Evolutionary conservation across 2,113 vertebrate species (phyloP).

Genomic region (Lamprotornis superbus): DNA sequence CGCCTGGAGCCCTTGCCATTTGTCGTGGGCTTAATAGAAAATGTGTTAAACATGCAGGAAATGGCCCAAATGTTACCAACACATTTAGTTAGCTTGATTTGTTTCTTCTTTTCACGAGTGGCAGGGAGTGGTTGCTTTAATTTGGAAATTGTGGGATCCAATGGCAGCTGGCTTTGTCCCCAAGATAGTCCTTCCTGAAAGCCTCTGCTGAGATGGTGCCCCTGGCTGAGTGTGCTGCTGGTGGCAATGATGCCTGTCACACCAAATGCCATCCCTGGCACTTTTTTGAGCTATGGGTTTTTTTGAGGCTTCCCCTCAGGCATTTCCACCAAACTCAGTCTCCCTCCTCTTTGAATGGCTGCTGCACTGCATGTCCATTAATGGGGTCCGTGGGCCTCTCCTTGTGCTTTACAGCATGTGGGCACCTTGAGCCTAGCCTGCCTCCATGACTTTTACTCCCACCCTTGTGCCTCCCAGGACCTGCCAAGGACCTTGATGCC

Average conservation of each 20-base stretch:
- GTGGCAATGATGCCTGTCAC: not conserved
- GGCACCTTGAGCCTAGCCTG: not conserved
- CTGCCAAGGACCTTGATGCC: not conserved
- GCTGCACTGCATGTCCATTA: not conserved
- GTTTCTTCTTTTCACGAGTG: not conserved
- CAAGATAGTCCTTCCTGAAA: not conserved
- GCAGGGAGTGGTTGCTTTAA: not conserved
- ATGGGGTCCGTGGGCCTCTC: not conserved
- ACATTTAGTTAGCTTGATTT: constrained; percentile 36
- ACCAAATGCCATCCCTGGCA: not conserved
- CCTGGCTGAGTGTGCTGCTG: not conserved
- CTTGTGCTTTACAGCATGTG: not conserved
- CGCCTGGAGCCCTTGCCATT: constrained; percentile 40
- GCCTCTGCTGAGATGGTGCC: not conserved
- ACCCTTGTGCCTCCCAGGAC: not conserved
- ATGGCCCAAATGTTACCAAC: constrained; percentile 49
- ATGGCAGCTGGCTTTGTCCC: not conserved
- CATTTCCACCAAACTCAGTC: not conserved
- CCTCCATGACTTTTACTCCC: not conserved
- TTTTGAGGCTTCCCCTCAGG: not conserved
- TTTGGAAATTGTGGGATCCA: not conserved
- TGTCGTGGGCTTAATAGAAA: constrained; percentile 61
- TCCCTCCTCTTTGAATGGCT: not conserved
- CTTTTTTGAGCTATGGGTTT: not conserved
- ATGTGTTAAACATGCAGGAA: constrained; percentile 65